Evolutionary conservation across 2,113 vertebrate species (phyloP).

Genomic region (Charina bottae): DNA sequence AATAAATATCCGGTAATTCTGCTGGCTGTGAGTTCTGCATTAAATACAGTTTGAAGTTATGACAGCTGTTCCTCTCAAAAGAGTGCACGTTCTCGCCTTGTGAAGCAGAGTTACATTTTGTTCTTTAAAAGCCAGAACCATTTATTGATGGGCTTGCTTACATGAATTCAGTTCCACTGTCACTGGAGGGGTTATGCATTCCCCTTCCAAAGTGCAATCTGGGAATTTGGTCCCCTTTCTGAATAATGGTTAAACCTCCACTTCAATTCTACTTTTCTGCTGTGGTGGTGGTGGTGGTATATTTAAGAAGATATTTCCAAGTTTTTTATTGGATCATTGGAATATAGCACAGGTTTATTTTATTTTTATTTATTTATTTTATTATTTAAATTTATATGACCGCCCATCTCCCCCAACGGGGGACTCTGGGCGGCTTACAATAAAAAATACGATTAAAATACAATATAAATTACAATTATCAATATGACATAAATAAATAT

Average conservation of each 20-base stretch:
- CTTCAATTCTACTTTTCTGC: neutral
- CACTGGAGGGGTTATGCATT: neutral
- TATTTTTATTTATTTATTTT: too few species aligned
- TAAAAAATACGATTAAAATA: too few species aligned
- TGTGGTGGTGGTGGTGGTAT: neutral
- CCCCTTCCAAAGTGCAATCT: neutral
- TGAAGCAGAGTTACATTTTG: conserved; percentile 22
- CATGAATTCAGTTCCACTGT: neutral
- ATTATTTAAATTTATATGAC: too few species aligned
- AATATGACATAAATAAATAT: too few species aligned
- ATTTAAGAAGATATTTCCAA: neutral
- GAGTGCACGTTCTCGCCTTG: conserved; percentile 1
- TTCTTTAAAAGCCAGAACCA: conserved; percentile 6
- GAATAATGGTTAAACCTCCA: neutral
- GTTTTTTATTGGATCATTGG: neutral
- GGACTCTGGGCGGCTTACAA: too few species aligned
- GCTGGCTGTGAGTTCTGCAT: conserved; percentile 9
- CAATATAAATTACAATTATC: too few species aligned
- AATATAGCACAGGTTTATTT: neutral
- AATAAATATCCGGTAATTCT: conserved; percentile 21
- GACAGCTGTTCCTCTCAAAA: conserved; percentile 33
- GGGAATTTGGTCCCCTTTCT: neutral
- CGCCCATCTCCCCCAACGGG: too few species aligned
- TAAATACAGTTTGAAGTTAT: conserved; percentile 30
- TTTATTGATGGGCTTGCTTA: neutral